These are phyloP conservation scores for Ericerus pela DNA, from an alignment of 1,140 invertebrate species.

Conservation along the genomic window DNA sequence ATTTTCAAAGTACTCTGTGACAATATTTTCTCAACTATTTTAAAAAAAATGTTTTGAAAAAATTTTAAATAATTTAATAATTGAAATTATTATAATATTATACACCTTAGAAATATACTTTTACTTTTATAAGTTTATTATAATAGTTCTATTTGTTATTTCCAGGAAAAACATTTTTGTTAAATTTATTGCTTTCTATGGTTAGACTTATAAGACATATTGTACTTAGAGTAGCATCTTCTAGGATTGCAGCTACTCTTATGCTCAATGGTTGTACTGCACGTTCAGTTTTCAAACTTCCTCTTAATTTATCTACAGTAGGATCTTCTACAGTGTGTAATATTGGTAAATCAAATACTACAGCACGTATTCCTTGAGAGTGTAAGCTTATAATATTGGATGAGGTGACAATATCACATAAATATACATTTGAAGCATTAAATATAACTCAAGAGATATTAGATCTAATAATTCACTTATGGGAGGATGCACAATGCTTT, in stretches of 20 bases:
- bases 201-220: constrained; percentile 22
- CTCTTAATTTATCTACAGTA: constrained; percentile 24
- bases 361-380: constrained; percentile 17
- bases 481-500: constrained; percentile 22
- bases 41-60: no score
- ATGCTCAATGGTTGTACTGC: constrained; percentile 35
- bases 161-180: constrained; percentile 29
- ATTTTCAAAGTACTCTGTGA: no score
- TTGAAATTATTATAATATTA: no score
- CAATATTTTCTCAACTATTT: no score
- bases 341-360: no score
- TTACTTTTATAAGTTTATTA: no score
- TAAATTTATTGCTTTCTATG: constrained; percentile 22
- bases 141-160: no score
- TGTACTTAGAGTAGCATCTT: constrained; percentile 31
- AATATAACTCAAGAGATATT: constrained; percentile 22
- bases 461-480: constrained; percentile 19
- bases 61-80: no score
- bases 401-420: no score
- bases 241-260: constrained; percentile 33
- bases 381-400: constrained; percentile 27
- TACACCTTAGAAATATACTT: no score
- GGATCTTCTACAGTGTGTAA: no score
- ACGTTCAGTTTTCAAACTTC: constrained; percentile 36
- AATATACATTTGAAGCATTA: constrained; percentile 23